These are phyloP conservation scores for Sceliomorpha sp. DNA, from an alignment of 2,888 invertebrate species.

Conservation along the genomic window DNA sequence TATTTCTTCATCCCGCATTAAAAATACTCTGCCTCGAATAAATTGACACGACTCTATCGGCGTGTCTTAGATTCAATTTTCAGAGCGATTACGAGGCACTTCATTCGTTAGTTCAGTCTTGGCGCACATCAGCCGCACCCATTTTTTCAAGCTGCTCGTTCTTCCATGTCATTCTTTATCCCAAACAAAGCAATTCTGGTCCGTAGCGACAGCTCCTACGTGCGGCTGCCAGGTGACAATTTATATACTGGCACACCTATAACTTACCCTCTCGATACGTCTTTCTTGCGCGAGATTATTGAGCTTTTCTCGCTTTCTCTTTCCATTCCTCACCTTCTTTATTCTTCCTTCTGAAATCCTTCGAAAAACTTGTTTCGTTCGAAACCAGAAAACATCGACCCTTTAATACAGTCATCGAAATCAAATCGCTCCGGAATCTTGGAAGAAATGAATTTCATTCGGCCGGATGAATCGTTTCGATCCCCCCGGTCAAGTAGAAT, in stretches of 20 bases:
- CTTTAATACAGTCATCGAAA: neutral
- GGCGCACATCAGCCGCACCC: slow-evolving; percentile 42
- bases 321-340: slow-evolving; percentile 51
- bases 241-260: slow-evolving; percentile 73
- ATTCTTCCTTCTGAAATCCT: too few species aligned
- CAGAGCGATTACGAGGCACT: too few species aligned
- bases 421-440: neutral
- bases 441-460: slow-evolving; percentile 45
- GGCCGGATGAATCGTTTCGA: slow-evolving; percentile 11
- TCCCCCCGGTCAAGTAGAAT: slow-evolving; percentile 33
- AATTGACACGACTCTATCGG: too few species aligned
- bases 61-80: too few species aligned
- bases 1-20: too few species aligned
- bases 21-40: too few species aligned
- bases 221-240: slow-evolving; percentile 77
- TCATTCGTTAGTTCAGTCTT: slow-evolving; percentile 43
- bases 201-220: slow-evolving; percentile 67
- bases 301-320: slow-evolving; percentile 63
- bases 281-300: slow-evolving; percentile 70
- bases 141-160: slow-evolving; percentile 45
- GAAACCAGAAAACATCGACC: too few species aligned
- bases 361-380: too few species aligned
- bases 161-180: slow-evolving; percentile 66
- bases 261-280: slow-evolving; percentile 76
- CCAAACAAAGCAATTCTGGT: slow-evolving; percentile 76